phyloP scores from a whole-genome alignment of 53 echinoderm and acorn worm genomes.

The Zoroaster sp. region DNA sequence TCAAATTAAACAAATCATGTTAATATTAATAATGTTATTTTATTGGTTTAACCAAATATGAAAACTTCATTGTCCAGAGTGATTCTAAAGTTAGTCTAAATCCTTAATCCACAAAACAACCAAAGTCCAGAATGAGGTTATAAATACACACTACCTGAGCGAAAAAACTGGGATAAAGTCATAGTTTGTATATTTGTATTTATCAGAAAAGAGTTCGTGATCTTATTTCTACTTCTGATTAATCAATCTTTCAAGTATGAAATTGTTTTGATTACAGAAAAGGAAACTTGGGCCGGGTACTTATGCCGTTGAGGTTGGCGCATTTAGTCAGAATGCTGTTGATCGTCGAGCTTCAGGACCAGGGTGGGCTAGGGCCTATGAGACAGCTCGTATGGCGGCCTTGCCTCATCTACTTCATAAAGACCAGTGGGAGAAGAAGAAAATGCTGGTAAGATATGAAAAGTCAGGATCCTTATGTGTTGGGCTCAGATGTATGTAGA shows the following conservation, averaged over 20 bases:
- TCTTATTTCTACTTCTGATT: too few species aligned
- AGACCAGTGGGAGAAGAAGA: slow-evolving; percentile 99
- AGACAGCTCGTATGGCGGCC: slow-evolving; percentile 86
- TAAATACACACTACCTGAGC: background rate
- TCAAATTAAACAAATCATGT: too few species aligned
- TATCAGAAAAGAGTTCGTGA: too few species aligned
- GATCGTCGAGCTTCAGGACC: slow-evolving; percentile 85
- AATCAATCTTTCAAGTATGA: background rate
- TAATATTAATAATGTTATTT: too few species aligned
- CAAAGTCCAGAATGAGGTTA: too few species aligned
- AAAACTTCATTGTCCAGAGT: too few species aligned
- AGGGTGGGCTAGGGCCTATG: slow-evolving; percentile 94
- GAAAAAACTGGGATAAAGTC: background rate
- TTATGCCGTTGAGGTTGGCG: slow-evolving; percentile 83
- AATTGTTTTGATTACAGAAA: slow-evolving; percentile 60
- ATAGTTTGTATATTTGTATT: background rate
- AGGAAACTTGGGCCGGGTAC: slow-evolving; percentile 88
- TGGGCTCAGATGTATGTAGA: too few species aligned
- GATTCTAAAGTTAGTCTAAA: too few species aligned
- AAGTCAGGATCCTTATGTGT: background rate
- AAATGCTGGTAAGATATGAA: slow-evolving; percentile 62
- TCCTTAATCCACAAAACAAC: too few species aligned
- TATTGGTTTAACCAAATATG: too few species aligned
- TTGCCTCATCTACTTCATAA: slow-evolving; percentile 96
- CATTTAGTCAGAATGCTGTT: slow-evolving; percentile 82